Percentiles rank a stretch among this genome's conserved stretches.
phyloP scores from a whole-genome alignment of 1,140 invertebrate species.

The Drosophila guanche region DNA sequence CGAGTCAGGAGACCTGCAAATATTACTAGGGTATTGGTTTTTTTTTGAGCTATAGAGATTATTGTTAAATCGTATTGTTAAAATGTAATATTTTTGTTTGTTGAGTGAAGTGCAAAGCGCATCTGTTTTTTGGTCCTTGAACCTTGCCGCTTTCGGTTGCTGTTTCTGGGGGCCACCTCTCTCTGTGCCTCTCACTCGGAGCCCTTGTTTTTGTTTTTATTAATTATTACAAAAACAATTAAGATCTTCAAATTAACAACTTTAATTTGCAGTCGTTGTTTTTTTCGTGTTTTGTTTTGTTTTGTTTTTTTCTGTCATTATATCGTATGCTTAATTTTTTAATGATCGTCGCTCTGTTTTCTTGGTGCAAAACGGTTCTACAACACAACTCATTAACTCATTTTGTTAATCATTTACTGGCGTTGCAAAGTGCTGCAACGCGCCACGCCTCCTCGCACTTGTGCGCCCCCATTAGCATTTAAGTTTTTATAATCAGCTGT shows the following conservation, averaged over 20 bases:
- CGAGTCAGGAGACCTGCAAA: no score
- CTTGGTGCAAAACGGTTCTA: constrained; percentile 68
- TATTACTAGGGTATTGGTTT: no score
- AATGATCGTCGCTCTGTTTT: constrained; percentile 66
- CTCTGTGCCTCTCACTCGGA: neutral
- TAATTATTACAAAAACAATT: constrained; percentile 79
- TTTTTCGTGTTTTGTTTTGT: constrained; percentile 56
- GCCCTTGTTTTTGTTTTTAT: constrained; percentile 55
- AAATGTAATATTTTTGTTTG: no score
- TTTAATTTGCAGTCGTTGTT: constrained; percentile 68
- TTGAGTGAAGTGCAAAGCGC: neutral
- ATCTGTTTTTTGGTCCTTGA: constrained; percentile 10
- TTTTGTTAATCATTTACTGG: constrained; percentile 75
- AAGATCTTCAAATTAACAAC: constrained; percentile 67
- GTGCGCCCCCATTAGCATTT: constrained; percentile 48
- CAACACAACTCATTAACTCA: constrained; percentile 72
- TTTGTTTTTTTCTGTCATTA: constrained; percentile 54
- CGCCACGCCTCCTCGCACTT: constrained; percentile 40
- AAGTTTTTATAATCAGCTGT: constrained; percentile 57
- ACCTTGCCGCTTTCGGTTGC: constrained; percentile 12
- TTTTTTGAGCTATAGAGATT: no score
- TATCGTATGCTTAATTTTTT: constrained; percentile 73
- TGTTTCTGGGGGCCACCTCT: constrained; percentile 13
- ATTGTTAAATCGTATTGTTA: no score
- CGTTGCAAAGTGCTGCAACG: constrained; percentile 55